Evolutionary conservation across 2,113 vertebrate genomes (phyloP).

Genomic region (Atractosteus spatula): DNA sequence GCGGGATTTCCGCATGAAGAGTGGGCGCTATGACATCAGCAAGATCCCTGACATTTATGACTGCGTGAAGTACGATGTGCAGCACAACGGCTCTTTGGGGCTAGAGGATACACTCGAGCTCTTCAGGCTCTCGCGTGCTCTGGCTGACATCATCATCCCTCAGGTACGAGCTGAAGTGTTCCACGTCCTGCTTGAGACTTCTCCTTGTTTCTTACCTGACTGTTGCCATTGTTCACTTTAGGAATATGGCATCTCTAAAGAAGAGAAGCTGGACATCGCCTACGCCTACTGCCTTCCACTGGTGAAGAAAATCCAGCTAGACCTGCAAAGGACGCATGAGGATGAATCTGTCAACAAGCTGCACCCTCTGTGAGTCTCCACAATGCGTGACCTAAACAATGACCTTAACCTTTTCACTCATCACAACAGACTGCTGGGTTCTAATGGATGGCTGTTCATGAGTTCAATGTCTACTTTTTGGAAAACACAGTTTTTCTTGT

Average conservation of each 20-base stretch:
- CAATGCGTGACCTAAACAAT: neutral
- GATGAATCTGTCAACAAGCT: conserved; percentile 98
- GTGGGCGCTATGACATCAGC: conserved; percentile 93
- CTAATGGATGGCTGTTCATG: too few species aligned
- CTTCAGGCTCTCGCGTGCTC: conserved; percentile 82
- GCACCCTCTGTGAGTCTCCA: conserved; percentile 79
- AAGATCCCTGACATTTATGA: conserved; percentile 97
- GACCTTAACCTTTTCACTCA: too few species aligned
- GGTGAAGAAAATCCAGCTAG: conserved; percentile 90
- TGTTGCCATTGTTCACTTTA: conserved; percentile 44
- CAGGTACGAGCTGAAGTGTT: conserved; percentile 67
- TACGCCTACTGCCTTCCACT: conserved; percentile 95
- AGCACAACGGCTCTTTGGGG: conserved; percentile 84
- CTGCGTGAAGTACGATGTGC: conserved; percentile 95
- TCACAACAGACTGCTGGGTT: too few species aligned
- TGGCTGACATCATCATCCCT: conserved; percentile 92
- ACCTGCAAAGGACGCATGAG: conserved; percentile 95
- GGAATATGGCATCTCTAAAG: conserved; percentile 92
- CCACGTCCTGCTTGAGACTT: too few species aligned
- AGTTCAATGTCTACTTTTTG: too few species aligned
- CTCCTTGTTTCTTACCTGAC: neutral
- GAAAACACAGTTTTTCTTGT: too few species aligned
- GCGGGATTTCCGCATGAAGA: conserved; percentile 92
- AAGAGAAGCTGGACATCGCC: conserved; percentile 94
- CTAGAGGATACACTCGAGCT: conserved; percentile 89